Percentiles rank a stretch among this genome's conserved stretches.
phyloP scores from a whole-genome alignment of 2,797 vertebrate genomes.

The Gymnocypris eckloni region DNA sequence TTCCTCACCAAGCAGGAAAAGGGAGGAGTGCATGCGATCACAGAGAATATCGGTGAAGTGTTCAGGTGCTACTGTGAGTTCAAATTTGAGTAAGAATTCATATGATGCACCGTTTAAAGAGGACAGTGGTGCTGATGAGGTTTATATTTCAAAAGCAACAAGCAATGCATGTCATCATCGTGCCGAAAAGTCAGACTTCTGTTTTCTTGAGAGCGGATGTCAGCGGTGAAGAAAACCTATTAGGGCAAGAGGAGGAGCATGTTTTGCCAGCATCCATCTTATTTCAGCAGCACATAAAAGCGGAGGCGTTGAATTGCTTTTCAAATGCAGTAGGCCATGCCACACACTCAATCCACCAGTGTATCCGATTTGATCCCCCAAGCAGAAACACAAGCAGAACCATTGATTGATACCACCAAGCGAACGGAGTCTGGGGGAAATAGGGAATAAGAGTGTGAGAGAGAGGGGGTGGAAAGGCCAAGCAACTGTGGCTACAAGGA shows the following conservation, averaged over 20 bases:
- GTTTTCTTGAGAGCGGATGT: conserved; percentile 71
- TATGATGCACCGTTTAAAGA: conserved; percentile 38
- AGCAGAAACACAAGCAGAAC: conserved; percentile 71
- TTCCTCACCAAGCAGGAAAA: conserved; percentile 24
- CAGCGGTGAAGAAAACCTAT: conserved; percentile 74
- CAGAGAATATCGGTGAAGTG: conserved; percentile 33
- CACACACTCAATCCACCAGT: conserved; percentile 73
- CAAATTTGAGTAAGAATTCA: conserved; percentile 33
- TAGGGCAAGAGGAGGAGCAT: conserved; percentile 69
- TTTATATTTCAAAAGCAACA: conserved; percentile 48
- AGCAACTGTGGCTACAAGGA: conserved; percentile 57
- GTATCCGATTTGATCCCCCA: conserved; percentile 77
- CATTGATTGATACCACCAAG: conserved; percentile 73
- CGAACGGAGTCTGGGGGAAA: conserved; percentile 66
- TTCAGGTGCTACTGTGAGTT: conserved; percentile 25
- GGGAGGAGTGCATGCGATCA: conserved; percentile 20
- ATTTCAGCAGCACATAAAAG: conserved; percentile 75
- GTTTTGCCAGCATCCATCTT: conserved; percentile 76
- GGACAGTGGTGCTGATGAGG: conserved; percentile 34
- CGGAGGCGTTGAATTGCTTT: conserved; percentile 76
- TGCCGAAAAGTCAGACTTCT: conserved; percentile 73
- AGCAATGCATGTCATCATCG: conserved; percentile 68
- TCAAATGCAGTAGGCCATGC: conserved; percentile 75
- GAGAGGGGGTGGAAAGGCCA: conserved; percentile 47
- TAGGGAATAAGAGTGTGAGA: conserved; percentile 38